These are phyloP conservation scores for Psettodes erumei DNA, from an alignment of 2,113 vertebrate species.

Conservation along the genomic window DNA sequence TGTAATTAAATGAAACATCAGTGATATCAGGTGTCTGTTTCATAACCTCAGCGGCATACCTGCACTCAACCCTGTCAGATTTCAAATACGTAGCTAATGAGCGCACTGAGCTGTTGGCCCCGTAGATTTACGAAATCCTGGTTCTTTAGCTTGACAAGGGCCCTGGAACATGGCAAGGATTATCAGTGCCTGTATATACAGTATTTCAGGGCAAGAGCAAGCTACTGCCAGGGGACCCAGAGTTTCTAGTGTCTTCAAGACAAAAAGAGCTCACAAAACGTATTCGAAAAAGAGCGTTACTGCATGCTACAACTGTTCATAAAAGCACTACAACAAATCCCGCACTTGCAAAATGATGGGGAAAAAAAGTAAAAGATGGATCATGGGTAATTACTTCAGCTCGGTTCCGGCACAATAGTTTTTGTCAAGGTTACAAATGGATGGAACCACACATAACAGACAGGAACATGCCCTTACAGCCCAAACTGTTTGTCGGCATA, in stretches of 20 bases:
- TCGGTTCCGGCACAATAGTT: background rate
- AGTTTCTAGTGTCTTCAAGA: background rate
- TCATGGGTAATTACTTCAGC: background rate
- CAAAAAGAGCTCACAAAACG: background rate
- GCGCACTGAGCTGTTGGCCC: background rate
- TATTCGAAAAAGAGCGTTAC: background rate
- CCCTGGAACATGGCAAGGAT: conserved; percentile 2
- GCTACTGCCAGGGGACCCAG: background rate
- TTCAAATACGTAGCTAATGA: background rate
- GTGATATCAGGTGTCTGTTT: conserved; percentile 34
- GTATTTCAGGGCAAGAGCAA: conserved; percentile 19
- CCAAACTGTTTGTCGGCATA: background rate
- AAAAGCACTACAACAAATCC: background rate
- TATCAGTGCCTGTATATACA: conserved; percentile 6
- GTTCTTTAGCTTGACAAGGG: conserved; percentile 1
- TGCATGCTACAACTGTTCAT: background rate
- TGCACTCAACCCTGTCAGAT: conserved; percentile 28
- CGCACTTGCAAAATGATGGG: background rate
- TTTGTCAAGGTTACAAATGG: conserved; percentile 10
- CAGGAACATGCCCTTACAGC: background rate
- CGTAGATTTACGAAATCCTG: conserved; percentile 22
- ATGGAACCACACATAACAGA: background rate
- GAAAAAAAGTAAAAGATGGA: background rate
- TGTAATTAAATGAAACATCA: conserved; percentile 40
- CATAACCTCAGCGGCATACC: conserved; percentile 21